Evolutionary conservation across 1,140 invertebrate genomes (phyloP).

Genomic region (Neodiprion lecontei): DNA sequence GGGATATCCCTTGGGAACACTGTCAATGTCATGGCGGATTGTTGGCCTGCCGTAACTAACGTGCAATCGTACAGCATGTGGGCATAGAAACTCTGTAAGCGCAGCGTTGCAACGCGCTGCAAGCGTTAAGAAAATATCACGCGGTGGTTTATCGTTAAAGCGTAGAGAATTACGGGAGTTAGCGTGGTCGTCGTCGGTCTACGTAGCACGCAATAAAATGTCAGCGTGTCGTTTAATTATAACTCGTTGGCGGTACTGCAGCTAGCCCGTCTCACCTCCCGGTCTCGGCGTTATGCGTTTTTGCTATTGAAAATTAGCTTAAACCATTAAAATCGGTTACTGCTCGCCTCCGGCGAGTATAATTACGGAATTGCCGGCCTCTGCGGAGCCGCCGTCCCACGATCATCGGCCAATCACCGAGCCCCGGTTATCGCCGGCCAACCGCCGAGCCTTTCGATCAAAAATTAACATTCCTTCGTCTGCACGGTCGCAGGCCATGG

Average conservation of each 20-base stretch:
- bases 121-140: neutral
- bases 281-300: neutral
- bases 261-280: neutral
- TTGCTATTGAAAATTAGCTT: slow-evolving; percentile 5
- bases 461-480: too few species aligned
- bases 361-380: neutral
- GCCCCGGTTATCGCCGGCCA: too few species aligned
- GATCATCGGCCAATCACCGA: too few species aligned
- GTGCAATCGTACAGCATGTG: too few species aligned
- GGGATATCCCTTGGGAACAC: too few species aligned
- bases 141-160: neutral
- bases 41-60: too few species aligned
- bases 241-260: neutral
- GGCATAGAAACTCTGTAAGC: too few species aligned
- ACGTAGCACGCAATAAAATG: neutral
- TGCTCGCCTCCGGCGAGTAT: neutral
- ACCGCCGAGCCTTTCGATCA: too few species aligned
- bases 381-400: too few species aligned
- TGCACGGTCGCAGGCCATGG: too few species aligned
- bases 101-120: neutral
- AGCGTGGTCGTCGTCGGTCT: neutral
- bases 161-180: slow-evolving; percentile 2
- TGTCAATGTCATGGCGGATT: too few species aligned
- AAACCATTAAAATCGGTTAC: slow-evolving; percentile 7
- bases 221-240: neutral